Conservation (phyloP, 2,113 vertebrate genomes). For the Pelmatolapia mariae region DNA sequence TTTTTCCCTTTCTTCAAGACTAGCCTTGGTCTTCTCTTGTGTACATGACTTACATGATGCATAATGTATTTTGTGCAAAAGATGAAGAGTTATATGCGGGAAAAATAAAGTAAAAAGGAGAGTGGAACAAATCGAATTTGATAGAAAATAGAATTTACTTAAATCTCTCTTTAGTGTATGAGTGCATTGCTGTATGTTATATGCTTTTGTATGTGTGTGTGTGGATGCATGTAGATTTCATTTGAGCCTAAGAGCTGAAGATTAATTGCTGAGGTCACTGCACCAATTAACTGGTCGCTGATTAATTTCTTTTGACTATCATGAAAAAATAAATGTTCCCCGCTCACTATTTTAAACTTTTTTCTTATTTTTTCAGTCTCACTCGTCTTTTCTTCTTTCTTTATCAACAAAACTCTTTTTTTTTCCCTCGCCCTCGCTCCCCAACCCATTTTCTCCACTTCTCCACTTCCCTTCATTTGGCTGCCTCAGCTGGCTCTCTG, state of each 20-base stretch:
- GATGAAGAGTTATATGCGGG: not conserved
- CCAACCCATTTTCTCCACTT: not conserved
- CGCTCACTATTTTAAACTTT: not conserved
- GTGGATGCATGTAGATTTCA: not conserved
- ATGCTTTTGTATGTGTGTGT: not conserved
- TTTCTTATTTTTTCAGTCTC: not conserved
- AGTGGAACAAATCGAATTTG: not conserved
- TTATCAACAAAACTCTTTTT: not conserved
- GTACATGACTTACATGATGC: conserved; percentile 17
- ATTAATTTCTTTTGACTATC: conserved; percentile 50
- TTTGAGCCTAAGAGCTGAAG: conserved; percentile 13
- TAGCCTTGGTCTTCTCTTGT: not conserved
- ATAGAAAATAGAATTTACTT: not conserved
- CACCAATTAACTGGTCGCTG: conserved; percentile 52
- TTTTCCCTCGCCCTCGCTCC: not conserved
- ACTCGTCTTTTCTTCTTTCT: not conserved
- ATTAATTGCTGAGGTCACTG: conserved; percentile 39
- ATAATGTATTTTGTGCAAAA: not conserved
- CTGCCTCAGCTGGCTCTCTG: conserved; percentile 8
- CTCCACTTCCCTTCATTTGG: not conserved
- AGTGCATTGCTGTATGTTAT: not conserved
- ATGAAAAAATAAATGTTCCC: conserved; percentile 9
- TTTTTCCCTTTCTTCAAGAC: not conserved
- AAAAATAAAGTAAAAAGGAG: not conserved
- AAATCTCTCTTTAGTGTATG: not conserved